Evolutionary conservation across 2,797 vertebrate species (phyloP).

Genomic region (Rhincodon typus): DNA sequence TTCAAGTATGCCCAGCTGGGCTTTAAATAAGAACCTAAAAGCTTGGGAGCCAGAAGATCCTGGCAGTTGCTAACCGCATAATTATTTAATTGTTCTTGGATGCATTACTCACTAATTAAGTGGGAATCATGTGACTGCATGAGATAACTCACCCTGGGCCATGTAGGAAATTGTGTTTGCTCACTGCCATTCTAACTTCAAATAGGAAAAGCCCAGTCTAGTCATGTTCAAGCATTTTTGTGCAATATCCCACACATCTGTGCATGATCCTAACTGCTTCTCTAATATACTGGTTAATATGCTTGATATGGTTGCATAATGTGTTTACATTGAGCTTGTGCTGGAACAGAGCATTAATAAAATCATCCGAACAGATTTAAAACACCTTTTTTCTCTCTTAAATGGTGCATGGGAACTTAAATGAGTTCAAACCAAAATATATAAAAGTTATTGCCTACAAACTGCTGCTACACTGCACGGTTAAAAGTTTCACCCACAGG

Average conservation of each 20-base stretch:
- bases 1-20: too few relatives aligned
- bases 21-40: too few relatives aligned
- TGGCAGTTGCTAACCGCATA: too few relatives aligned
- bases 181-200: too few relatives aligned
- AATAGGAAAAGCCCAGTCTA: too few relatives aligned
- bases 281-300: neutral
- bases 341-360: neutral
- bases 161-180: too few relatives aligned
- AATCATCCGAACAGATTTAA: neutral
- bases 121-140: too few relatives aligned
- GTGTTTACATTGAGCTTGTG: neutral
- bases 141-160: too few relatives aligned
- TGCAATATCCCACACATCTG: neutral
- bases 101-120: too few relatives aligned
- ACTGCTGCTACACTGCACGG: constrained; percentile 43
- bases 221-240: neutral
- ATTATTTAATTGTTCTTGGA: too few relatives aligned
- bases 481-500: constrained; percentile 49
- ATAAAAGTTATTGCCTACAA: constrained; percentile 51
- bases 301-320: neutral
- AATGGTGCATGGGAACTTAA: neutral
- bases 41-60: too few relatives aligned
- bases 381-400: neutral
- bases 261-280: neutral
- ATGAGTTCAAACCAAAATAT: neutral